These are phyloP conservation scores for Apoda limacodes DNA, from an alignment of 2,888 invertebrate species.

Conservation along the genomic window DNA sequence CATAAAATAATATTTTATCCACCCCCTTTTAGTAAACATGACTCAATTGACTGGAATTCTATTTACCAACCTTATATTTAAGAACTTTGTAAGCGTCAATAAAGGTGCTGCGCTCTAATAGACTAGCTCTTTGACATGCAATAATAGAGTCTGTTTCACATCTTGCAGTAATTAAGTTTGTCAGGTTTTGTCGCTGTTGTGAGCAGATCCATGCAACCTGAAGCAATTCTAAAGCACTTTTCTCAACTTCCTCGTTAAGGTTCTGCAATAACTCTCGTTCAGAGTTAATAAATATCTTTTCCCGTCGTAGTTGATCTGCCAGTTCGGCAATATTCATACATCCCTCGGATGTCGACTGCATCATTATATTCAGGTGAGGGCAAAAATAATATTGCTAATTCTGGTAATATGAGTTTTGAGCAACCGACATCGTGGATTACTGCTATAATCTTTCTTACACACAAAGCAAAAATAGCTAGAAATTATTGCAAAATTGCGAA, in stretches of 20 bases:
- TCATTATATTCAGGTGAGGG: no score
- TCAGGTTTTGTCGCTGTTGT: conserved; percentile 86
- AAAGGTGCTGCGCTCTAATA: conserved; percentile 69
- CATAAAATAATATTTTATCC: no score
- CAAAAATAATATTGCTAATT: no score
- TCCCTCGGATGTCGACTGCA: conserved; percentile 60
- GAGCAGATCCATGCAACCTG: conserved; percentile 90
- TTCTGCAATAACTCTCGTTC: conserved; percentile 86
- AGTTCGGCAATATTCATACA: conserved; percentile 63
- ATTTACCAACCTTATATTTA: conserved; percentile 78
- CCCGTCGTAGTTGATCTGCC: conserved; percentile 78
- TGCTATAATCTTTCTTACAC: no score
- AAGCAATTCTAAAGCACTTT: conserved; percentile 64
- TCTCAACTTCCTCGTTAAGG: conserved; percentile 78
- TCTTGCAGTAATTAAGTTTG: conserved; percentile 79
- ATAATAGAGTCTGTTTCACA: conserved; percentile 81
- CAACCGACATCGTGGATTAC: no score
- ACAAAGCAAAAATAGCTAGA: no score
- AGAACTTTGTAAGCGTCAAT: conserved; percentile 86
- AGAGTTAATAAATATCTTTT: conserved; percentile 87
- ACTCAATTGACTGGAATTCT: no score
- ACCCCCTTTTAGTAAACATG: no score
- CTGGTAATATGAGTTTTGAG: no score
- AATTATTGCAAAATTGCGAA: no score
- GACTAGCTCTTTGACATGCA: conserved; percentile 75